phyloP scores from a whole-genome alignment of 2,797 vertebrate species.

The Gambelia wislizenii region DNA sequence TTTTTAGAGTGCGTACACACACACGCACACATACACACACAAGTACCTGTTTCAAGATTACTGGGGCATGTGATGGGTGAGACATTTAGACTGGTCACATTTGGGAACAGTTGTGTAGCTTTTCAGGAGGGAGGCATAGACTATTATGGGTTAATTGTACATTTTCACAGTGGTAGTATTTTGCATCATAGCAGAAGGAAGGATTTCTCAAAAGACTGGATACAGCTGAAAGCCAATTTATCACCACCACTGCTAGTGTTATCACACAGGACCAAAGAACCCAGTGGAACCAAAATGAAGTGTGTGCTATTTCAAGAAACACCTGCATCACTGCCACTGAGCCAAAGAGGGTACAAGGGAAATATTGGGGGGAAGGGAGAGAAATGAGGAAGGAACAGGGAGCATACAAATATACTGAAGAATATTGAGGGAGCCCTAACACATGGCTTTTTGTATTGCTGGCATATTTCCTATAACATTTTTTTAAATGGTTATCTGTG shows the following conservation, averaged over 20 bases:
- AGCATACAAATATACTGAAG: background rate
- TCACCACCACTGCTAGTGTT: background rate
- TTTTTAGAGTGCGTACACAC: background rate
- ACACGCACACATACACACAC: background rate
- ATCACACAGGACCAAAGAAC: background rate
- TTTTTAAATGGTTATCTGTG: no score
- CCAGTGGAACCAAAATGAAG: background rate
- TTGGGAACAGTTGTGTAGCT: background rate
- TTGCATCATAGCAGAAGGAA: background rate
- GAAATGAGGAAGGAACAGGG: background rate
- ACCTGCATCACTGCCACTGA: background rate
- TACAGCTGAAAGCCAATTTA: constrained; percentile 3
- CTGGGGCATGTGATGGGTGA: background rate
- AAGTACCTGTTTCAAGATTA: background rate
- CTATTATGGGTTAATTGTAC: background rate
- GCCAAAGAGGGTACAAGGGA: background rate
- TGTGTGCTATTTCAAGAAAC: constrained; percentile 2
- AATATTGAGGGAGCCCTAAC: background rate
- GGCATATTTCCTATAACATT: background rate
- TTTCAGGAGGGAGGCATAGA: background rate
- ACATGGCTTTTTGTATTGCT: background rate
- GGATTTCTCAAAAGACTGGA: constrained; percentile 9
- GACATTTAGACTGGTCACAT: background rate
- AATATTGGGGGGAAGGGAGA: background rate
- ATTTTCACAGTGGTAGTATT: background rate